Percentiles rank a stretch among this genome's conserved stretches.
Conservation (phyloP, 2,797 vertebrate genomes). For the Babyrousa celebensis region DNA sequence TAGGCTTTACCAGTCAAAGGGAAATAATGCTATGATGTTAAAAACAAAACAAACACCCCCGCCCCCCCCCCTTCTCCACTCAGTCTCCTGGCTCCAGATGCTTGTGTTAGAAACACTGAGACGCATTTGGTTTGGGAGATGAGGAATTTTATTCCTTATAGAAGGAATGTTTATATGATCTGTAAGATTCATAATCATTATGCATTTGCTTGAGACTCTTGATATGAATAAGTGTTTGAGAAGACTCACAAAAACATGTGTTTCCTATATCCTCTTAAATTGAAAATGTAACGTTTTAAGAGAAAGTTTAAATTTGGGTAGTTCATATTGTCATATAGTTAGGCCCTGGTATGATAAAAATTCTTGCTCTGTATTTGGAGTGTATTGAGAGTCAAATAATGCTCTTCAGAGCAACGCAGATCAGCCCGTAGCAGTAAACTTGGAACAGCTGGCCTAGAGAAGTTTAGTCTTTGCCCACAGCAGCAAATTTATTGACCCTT, state of each 20-base stretch:
- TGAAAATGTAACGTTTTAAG: slow-evolving; percentile 59
- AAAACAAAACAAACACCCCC: slow-evolving; percentile 5
- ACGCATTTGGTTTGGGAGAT: slow-evolving; percentile 70
- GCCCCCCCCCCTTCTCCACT: slow-evolving; percentile 16
- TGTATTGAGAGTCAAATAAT: slow-evolving; percentile 1
- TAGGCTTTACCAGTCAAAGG: slow-evolving; percentile 45
- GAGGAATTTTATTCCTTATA: slow-evolving; percentile 44
- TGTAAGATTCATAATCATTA: neutral
- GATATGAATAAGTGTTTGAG: neutral
- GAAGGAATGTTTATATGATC: slow-evolving; percentile 18
- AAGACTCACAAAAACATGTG: neutral
- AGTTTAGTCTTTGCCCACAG: neutral
- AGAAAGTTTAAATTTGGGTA: slow-evolving; percentile 26
- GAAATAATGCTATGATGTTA: slow-evolving; percentile 50
- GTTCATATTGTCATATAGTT: slow-evolving; percentile 29
- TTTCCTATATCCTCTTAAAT: slow-evolving; percentile 11
- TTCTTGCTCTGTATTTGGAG: slow-evolving; percentile 48
- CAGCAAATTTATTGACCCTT: neutral
- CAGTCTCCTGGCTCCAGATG: slow-evolving; percentile 65
- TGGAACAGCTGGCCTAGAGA: neutral
- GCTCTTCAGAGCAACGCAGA: neutral
- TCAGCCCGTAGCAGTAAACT: neutral
- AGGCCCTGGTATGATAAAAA: neutral
- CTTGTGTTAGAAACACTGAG: slow-evolving; percentile 61
- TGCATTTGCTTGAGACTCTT: slow-evolving; percentile 2